Base-by-base conservation (phyloP, 1,140 invertebrate species). In the Hydropsyche tenuis region DNA sequence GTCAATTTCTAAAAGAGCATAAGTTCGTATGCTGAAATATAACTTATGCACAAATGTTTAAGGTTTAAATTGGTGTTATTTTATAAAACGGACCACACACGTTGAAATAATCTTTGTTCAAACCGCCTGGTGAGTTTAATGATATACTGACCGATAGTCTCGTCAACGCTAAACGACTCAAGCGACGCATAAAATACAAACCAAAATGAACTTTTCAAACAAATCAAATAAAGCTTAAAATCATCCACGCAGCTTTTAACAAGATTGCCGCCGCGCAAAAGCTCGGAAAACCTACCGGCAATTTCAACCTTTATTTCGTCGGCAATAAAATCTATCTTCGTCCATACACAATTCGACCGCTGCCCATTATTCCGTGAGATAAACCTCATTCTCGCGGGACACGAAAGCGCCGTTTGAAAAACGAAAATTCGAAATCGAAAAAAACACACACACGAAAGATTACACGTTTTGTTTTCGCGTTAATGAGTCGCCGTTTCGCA, bases 121-220 rank as follows among this genome's bases (percentile, higher is more conserved):
- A 63, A 66, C 73, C 73, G 73, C 73, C 63, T 46, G 69, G 73
- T 74, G 68, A 69, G 69, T 66, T 75, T 75, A 75, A 75, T 68
- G 69, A 74, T 74, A 74, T 64, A 70, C 68, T 69, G 48, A 70
- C 51, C 65, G 63, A 70, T 70, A 56, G 25, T 69, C 48, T 51
- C 14, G 5, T 4, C 63, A 27, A 37, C 37, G 7, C 18, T 12
- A 20, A 62, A 2, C 27, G 27, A 65, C 63, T 14, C 27, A 62
- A 62, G 56, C 65, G 63, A 18, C 63, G 9, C 20, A n/a, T n/a
- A 18, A 43, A 18, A 22, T 16, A 43, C 16, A 9, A 25, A 12
- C 3, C 30, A 65, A 65, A 43, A 18, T 43, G 5, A 12, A 43
- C 22, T 3, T n/a, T 27, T 27, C 4, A 1, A 23, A 27, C 30